Base-by-base conservation (phyloP, 2,797 vertebrate species). In the Euthynnus affinis region DNA sequence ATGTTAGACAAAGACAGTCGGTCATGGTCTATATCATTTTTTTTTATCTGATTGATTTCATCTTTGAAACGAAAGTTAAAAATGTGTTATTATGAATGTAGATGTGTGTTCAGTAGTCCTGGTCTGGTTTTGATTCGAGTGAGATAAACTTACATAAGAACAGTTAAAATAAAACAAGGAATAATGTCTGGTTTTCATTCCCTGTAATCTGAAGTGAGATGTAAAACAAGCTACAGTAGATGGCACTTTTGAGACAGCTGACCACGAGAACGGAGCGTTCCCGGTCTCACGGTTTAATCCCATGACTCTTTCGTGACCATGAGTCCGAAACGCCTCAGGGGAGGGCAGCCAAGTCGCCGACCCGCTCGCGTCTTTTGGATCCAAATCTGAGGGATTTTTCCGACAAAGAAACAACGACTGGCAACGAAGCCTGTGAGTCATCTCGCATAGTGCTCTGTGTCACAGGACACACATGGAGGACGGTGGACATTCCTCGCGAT, bases 371-470 rank as follows among this genome's bases (percentile, higher is more conserved):
- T 53, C 34, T 57, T 55, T 32, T 76, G 56, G 80, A 71, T 32
- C 42, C 40, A 67, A 75, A 84, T 80, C 67, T 56, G 72, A 82
- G 53, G 75, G 68, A 84, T 81, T 76, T 76, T 66, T 51, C 81
- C 17, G 25, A 78, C 72, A 82, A 81, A 82, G 29, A 52, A 78
- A 63, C 22, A 49, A 25, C 3, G 69, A 65, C 51, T 74, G 44
- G 58, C 6, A 3, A 78, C 56, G 82, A 88, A 79, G 69, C 70
- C 62, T 55, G 55, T 20, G 81, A 86, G 67, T 85, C 14, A 78
- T 77, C 58, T 51, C 2, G 0, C 17, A 66, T 46, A 1, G 65
- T 64, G 60, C 22, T 32, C 60, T 1, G 42, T 60, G 56, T 63
- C 74, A 78, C 62, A 57, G 83, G 75, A 84, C 40, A 14, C 62